Conservation (phyloP, 2,888 invertebrate species). For the Vesta saturnalis region DNA sequence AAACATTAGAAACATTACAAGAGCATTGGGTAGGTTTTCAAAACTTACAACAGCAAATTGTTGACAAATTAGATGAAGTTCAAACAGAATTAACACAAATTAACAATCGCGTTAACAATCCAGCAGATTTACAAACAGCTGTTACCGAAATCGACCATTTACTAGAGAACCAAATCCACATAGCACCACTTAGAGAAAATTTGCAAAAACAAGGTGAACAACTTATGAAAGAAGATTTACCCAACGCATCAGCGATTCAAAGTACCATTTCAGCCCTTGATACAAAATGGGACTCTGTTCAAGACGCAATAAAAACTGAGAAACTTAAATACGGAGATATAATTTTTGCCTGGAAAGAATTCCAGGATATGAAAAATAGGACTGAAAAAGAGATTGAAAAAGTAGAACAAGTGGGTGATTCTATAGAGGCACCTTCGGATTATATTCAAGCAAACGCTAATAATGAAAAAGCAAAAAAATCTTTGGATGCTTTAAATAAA, state of each 20-base stretch:
- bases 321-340: conserved; percentile 79
- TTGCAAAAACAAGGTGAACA: conserved; percentile 82
- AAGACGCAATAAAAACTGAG: conserved; percentile 77
- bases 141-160: conserved; percentile 66
- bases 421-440: conserved; percentile 76
- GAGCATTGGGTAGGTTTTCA: conserved; percentile 84
- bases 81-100: conserved; percentile 69
- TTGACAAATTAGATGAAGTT: conserved; percentile 70
- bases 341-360: conserved; percentile 77
- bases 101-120: conserved; percentile 64
- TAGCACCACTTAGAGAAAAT: conserved; percentile 72
- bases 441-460: conserved; percentile 76
- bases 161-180: conserved; percentile 66
- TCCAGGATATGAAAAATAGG: conserved; percentile 76
- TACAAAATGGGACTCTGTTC: conserved; percentile 82
- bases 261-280: conserved; percentile 81
- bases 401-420: conserved; percentile 72
- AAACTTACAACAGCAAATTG: conserved; percentile 75
- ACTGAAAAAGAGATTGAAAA: conserved; percentile 76
- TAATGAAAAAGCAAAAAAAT: conserved; percentile 79
- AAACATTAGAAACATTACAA: conserved; percentile 75
- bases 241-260: conserved; percentile 82
- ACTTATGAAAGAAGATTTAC: conserved; percentile 83
- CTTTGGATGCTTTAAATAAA: conserved; percentile 78
- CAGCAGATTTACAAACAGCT: conserved; percentile 63